phyloP scores from a whole-genome alignment of 2,888 invertebrate genomes.

The Rhagonycha lutea region DNA sequence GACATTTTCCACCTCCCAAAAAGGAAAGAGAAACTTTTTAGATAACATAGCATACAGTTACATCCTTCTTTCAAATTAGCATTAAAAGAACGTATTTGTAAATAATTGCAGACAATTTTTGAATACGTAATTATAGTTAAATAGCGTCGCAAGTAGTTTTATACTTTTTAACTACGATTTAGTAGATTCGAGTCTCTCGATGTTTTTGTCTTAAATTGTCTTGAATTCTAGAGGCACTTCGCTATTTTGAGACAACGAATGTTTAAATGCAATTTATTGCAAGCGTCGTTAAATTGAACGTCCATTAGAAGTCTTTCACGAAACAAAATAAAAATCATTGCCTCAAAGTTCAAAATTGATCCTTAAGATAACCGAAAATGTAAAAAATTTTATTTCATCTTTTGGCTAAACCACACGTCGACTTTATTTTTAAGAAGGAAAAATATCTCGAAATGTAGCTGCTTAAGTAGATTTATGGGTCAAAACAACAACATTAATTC shows the following conservation, averaged over 20 bases:
- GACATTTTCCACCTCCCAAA: neutral
- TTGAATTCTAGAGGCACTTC: neutral
- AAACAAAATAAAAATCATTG: constrained; percentile 17
- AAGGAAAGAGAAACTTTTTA: constrained; percentile 3
- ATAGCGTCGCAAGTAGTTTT: constrained; percentile 13
- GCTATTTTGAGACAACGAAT: constrained; percentile 4
- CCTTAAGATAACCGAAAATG: neutral
- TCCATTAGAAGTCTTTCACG: neutral
- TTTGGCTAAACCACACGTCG: constrained; percentile 2
- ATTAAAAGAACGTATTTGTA: constrained; percentile 10
- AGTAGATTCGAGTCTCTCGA: constrained; percentile 1
- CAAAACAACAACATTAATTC: constrained; percentile 40
- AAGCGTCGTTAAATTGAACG: constrained; percentile 1
- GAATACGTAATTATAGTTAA: constrained; percentile 15
- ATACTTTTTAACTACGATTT: constrained; percentile 15
- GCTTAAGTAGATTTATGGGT: constrained; percentile 38
- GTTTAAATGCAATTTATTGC: constrained; percentile 3
- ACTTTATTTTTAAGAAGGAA: constrained; percentile 35
- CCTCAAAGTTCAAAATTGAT: neutral
- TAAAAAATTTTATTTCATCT: neutral
- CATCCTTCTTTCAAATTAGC: constrained; percentile 16
- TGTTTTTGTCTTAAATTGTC: constrained; percentile 8
- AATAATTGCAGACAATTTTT: constrained; percentile 22
- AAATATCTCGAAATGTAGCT: constrained; percentile 40
- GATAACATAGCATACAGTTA: constrained; percentile 14